These are phyloP conservation scores for Mormyrus hasselquistii DNA, from an alignment of 2,797 vertebrate genomes.

Conservation along the genomic window DNA sequence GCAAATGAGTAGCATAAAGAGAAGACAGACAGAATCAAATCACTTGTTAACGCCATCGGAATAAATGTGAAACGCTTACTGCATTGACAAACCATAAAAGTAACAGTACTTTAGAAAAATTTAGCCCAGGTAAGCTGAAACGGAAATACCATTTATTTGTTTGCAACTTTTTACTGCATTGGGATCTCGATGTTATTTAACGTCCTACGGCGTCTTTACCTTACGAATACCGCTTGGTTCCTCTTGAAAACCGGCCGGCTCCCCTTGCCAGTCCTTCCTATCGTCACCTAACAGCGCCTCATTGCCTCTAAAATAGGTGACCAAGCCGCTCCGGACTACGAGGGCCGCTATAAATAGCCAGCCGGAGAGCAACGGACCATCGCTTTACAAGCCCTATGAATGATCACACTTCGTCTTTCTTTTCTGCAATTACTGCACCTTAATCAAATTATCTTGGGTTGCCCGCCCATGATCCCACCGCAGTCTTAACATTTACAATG, in stretches of 20 bases:
- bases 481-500: neutral
- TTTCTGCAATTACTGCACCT: neutral
- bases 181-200: neutral
- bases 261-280: neutral
- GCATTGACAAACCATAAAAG: neutral
- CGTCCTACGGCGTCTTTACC: neutral
- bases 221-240: neutral
- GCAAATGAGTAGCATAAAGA: neutral
- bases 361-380: neutral
- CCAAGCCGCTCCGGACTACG: neutral
- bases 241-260: neutral
- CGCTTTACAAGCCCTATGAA: neutral
- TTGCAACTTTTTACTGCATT: neutral
- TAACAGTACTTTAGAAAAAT: neutral
- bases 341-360: constrained; percentile 20
- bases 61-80: neutral
- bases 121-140: neutral
- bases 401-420: neutral
- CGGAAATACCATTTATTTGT: neutral
- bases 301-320: neutral
- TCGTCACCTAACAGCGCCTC: neutral
- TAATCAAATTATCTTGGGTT: neutral
- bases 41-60: neutral
- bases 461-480: neutral
- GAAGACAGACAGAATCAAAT: neutral